Evolutionary conservation across 2,888 invertebrate genomes (phyloP).

Genomic region (Pasiphila rectangulata): DNA sequence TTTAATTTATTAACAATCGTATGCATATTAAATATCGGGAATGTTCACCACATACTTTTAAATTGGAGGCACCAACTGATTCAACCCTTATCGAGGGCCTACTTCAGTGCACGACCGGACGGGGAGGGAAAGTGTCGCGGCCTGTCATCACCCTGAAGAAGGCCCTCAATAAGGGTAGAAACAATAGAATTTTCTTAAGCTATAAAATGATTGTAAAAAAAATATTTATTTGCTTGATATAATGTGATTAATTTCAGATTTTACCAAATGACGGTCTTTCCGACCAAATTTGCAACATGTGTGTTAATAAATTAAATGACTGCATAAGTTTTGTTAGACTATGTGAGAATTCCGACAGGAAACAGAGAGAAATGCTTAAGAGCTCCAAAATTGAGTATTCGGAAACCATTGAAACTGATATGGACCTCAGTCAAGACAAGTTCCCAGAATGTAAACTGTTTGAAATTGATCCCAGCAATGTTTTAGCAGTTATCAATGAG

Average conservation of each 20-base stretch:
- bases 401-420: constrained; percentile 17
- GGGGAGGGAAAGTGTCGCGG: too few relatives aligned
- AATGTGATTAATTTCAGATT: constrained; percentile 43
- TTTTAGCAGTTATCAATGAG: constrained; percentile 17
- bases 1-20: too few relatives aligned
- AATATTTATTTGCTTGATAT: too few relatives aligned
- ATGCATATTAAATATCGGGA: too few relatives aligned
- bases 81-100: too few relatives aligned
- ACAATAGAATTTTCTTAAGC: too few relatives aligned
- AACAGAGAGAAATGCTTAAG: constrained; percentile 42
- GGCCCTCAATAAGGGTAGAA: too few relatives aligned
- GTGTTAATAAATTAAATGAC: constrained; percentile 50
- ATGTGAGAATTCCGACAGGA: constrained; percentile 55
- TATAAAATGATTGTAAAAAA: too few relatives aligned
- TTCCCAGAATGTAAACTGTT: constrained; percentile 29
- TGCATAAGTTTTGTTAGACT: constrained; percentile 57
- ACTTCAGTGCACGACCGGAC: too few relatives aligned
- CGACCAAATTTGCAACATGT: constrained; percentile 54
- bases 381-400: constrained; percentile 28
- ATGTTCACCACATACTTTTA: too few relatives aligned
- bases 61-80: too few relatives aligned
- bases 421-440: constrained; percentile 20
- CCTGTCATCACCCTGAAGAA: too few relatives aligned
- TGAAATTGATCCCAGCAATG: constrained; percentile 38
- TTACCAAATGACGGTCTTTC: constrained; percentile 61